These are phyloP conservation scores for Ophonus ardosiacus DNA, from an alignment of 2,888 invertebrate species.

Conservation along the genomic window DNA sequence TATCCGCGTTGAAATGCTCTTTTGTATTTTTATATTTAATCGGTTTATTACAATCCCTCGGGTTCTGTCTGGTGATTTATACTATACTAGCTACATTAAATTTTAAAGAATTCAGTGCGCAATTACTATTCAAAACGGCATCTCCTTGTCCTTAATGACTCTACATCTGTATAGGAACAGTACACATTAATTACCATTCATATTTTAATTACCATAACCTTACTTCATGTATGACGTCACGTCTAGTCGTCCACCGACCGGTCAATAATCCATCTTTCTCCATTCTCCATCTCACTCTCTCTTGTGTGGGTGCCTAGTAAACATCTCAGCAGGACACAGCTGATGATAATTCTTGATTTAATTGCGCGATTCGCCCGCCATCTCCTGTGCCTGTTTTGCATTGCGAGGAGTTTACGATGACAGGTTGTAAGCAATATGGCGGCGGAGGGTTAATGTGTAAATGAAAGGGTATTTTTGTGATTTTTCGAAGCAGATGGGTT, in stretches of 20 bases:
- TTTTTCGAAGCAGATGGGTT: slow-evolving; percentile 34
- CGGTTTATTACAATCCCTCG: too few species aligned
- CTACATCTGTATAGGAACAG: background rate
- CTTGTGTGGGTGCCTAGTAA: slow-evolving; percentile 16
- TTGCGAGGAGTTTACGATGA: background rate
- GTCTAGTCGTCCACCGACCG: slow-evolving; percentile 19
- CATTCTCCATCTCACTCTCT: background rate
- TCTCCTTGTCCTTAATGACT: background rate
- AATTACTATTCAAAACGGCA: background rate
- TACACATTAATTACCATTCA: background rate
- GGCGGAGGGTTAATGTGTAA: background rate
- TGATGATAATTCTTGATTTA: slow-evolving; percentile 46
- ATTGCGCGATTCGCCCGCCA: slow-evolving; percentile 13
- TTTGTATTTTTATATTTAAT: too few species aligned
- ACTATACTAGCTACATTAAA: background rate
- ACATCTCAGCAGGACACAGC: slow-evolving; percentile 15
- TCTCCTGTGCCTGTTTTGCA: background rate
- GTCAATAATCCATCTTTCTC: slow-evolving; percentile 26
- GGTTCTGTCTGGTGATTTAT: background rate
- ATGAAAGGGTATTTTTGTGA: background rate
- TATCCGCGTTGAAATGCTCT: too few species aligned
- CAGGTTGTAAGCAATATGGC: background rate
- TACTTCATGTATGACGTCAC: slow-evolving; percentile 27
- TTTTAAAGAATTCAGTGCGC: background rate
- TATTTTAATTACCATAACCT: slow-evolving; percentile 36